phyloP scores from a whole-genome alignment of 1,140 invertebrate genomes.

The Drosophila kepulauana region DNA sequence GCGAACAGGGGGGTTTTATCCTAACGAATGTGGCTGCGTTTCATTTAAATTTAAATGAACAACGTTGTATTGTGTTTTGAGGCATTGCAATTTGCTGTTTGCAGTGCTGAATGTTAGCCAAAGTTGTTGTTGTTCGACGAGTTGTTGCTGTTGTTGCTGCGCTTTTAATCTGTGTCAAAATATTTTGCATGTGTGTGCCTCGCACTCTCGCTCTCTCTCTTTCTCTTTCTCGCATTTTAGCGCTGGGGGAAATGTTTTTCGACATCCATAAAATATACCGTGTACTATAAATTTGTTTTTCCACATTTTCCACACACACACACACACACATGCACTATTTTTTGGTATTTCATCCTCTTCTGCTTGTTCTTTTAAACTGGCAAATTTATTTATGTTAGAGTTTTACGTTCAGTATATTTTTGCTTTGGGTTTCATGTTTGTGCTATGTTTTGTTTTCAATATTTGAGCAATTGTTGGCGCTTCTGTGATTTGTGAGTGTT shows the following conservation, averaged over 20 bases:
- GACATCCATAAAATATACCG: slow-evolving; percentile 57
- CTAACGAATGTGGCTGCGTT: slow-evolving; percentile 58
- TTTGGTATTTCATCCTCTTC: slow-evolving; percentile 12
- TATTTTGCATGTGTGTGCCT: slow-evolving; percentile 49
- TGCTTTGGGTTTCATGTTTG: slow-evolving; percentile 23
- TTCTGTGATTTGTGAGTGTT: slow-evolving; percentile 40
- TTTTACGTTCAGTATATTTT: slow-evolving; percentile 44
- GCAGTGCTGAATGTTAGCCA: slow-evolving; percentile 11
- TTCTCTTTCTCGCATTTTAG: slow-evolving; percentile 46
- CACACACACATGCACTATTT: slow-evolving; percentile 6
- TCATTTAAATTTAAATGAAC: slow-evolving; percentile 71
- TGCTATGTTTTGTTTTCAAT: slow-evolving; percentile 47
- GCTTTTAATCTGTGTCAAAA: slow-evolving; percentile 72
- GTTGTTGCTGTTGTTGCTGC: slow-evolving; percentile 29
- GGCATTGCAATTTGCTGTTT: slow-evolving; percentile 43
- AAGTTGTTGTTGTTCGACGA: slow-evolving; percentile 10
- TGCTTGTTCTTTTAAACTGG: slow-evolving; percentile 31
- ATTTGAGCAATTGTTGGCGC: slow-evolving; percentile 53
- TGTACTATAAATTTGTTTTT: slow-evolving; percentile 57
- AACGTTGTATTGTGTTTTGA: slow-evolving; percentile 59
- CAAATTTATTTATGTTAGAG: slow-evolving; percentile 56
- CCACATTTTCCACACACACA: slow-evolving; percentile 27
- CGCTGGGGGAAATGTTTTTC: slow-evolving; percentile 65
- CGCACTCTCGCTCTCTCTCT: not conserved
- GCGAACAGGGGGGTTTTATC: slow-evolving; percentile 1